phyloP scores from a whole-genome alignment of 2,797 vertebrate genomes.

The Cygnus olor region DNA sequence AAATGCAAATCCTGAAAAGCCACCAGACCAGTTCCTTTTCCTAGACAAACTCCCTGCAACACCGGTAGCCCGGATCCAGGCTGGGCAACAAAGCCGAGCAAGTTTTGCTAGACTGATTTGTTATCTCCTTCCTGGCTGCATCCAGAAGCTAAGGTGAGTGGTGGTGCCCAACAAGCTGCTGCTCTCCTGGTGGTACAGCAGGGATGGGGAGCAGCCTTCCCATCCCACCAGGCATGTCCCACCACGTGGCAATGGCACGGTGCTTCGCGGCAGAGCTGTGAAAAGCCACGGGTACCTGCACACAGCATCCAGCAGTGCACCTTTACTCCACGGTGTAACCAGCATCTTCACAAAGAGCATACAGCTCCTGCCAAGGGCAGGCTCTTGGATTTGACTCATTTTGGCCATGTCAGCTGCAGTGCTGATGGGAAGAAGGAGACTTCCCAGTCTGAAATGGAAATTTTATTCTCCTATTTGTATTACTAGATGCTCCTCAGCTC shows the following conservation, averaged over 20 bases:
- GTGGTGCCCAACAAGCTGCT: neutral
- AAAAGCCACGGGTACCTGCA: neutral
- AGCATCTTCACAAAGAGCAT: neutral
- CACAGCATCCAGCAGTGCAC: neutral
- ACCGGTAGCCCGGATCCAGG: neutral
- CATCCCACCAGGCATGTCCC: neutral
- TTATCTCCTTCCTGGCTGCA: neutral
- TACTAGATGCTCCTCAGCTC: neutral
- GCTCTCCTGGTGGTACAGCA: neutral
- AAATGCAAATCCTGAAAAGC: slow-evolving; percentile 63
- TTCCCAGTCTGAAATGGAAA: neutral
- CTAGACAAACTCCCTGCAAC: slow-evolving; percentile 37
- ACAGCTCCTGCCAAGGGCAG: neutral
- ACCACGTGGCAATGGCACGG: neutral
- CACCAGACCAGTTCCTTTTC: slow-evolving; percentile 55
- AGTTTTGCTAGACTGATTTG: slow-evolving; percentile 33
- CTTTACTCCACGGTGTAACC: neutral
- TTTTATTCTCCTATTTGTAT: neutral
- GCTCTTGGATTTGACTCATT: neutral
- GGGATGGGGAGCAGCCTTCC: neutral
- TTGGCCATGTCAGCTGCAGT: neutral
- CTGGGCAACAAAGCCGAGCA: neutral
- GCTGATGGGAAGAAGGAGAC: neutral
- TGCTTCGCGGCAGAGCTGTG: neutral
- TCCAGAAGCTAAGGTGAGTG: neutral